A percentile compares a stretch with the other conserved stretches of the same genome.
phyloP scores from a whole-genome alignment of 2,888 invertebrate species.

The Taphrorychus bicolor region DNA sequence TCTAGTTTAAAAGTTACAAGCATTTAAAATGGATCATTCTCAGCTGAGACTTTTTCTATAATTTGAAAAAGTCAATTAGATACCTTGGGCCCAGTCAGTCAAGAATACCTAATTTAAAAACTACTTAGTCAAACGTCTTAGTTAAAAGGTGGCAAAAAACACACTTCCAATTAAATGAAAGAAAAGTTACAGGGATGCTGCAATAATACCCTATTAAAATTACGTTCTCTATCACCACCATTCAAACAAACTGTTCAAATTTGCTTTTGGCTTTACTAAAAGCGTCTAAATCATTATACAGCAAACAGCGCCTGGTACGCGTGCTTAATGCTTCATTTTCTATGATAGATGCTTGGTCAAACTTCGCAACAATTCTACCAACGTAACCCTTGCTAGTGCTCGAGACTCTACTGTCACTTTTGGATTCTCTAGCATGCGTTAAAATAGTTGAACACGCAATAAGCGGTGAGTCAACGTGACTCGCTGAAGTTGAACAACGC shows the following conservation, averaged over 20 bases:
- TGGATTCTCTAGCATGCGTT: neutral
- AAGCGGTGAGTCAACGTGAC: constrained; percentile 11
- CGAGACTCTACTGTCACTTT: neutral
- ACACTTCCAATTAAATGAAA: no score
- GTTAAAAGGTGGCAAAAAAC: no score
- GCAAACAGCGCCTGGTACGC: neutral
- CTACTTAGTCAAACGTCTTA: no score
- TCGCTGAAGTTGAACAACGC: neutral
- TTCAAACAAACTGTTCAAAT: constrained; percentile 29
- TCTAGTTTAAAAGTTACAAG: no score
- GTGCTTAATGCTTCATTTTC: neutral
- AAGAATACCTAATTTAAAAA: no score
- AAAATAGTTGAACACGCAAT: neutral
- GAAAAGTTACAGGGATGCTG: no score
- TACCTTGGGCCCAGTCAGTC: no score
- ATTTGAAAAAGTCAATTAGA: no score
- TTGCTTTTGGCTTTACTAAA: constrained; percentile 19
- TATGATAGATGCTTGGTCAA: constrained; percentile 14
- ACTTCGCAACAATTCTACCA: constrained; percentile 23
- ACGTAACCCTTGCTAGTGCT: constrained; percentile 24
- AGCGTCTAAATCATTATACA: constrained; percentile 16
- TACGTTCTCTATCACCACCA: neutral
- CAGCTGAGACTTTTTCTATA: no score
- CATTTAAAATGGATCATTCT: no score
- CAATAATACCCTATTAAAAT: neutral